phyloP scores from a whole-genome alignment of 2,797 vertebrate species.

The Macroramphosus scolopax region DNA sequence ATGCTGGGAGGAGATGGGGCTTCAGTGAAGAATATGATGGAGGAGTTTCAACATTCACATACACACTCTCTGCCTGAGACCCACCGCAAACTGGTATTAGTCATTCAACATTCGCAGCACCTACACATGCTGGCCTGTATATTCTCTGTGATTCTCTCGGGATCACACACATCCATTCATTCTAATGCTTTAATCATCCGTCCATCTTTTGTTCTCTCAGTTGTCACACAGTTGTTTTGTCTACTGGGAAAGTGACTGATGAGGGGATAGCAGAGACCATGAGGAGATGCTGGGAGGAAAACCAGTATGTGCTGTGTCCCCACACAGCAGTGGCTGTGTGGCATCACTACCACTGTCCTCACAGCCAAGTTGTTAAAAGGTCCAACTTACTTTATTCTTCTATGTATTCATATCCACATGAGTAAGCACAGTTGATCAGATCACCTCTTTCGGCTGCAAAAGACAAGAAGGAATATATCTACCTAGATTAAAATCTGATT shows the following conservation, averaged over 20 bases:
- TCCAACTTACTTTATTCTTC: constrained; percentile 26
- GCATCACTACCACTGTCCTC: constrained; percentile 84
- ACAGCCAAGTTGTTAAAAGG: constrained; percentile 56
- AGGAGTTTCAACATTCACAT: constrained; percentile 79
- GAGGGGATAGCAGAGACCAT: constrained; percentile 82
- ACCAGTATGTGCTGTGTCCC: constrained; percentile 88
- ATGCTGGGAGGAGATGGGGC: constrained; percentile 73
- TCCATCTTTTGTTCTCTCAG: constrained; percentile 57
- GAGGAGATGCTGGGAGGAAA: constrained; percentile 88
- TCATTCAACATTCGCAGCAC: background rate
- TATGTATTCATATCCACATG: background rate
- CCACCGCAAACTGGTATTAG: constrained; percentile 71
- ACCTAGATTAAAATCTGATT: too few species aligned
- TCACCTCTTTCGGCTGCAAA: too few species aligned
- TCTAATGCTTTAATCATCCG: background rate
- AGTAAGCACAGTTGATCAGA: too few species aligned
- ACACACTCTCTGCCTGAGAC: constrained; percentile 70
- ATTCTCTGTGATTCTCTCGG: too few species aligned
- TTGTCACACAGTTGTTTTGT: constrained; percentile 75
- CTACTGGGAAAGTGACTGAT: constrained; percentile 75
- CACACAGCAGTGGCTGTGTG: constrained; percentile 87
- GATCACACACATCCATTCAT: too few species aligned
- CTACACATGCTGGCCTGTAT: too few species aligned
- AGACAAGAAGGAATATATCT: too few species aligned
- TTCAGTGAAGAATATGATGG: constrained; percentile 82